These are phyloP conservation scores for Oscheius sp. DNA, from an alignment of 2,888 invertebrate species.

Conservation along the genomic window DNA sequence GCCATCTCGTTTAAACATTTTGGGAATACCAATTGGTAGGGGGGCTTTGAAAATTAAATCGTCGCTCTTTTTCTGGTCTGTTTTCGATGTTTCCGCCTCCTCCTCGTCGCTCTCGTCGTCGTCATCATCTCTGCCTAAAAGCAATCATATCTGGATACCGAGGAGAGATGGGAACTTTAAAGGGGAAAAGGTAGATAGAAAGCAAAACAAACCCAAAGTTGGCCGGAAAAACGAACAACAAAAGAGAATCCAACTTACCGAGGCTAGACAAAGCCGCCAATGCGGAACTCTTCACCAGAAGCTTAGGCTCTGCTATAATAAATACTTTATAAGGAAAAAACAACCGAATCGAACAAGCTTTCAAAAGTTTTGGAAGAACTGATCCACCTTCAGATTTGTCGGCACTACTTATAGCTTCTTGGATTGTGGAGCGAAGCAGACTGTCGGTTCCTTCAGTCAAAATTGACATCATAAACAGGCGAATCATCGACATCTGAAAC, in stretches of 20 bases:
- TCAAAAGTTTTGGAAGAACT: not conserved
- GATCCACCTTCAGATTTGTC: slow-evolving; percentile 16
- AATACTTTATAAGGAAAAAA: slow-evolving; percentile 8
- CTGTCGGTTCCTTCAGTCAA: slow-evolving; percentile 90
- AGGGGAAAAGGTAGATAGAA: not conserved
- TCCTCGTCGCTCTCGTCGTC: slow-evolving; percentile 5
- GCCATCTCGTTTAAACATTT: slow-evolving; percentile 42
- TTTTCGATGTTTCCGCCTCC: not conserved
- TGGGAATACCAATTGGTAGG: slow-evolving; percentile 51
- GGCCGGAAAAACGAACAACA: not conserved
- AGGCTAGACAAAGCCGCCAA: slow-evolving; percentile 52
- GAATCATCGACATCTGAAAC: slow-evolving; percentile 4
- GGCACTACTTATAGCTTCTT: slow-evolving; percentile 74
- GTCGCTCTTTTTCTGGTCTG: slow-evolving; percentile 5
- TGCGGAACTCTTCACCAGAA: slow-evolving; percentile 51
- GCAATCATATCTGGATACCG: not conserved
- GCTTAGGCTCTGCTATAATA: slow-evolving; percentile 38
- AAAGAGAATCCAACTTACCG: slow-evolving; percentile 35
- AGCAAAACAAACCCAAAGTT: not conserved
- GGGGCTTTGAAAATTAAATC: slow-evolving; percentile 39
- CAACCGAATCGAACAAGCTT: not conserved
- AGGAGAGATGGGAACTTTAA: not conserved
- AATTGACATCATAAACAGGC: slow-evolving; percentile 82
- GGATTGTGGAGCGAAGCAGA: slow-evolving; percentile 84
- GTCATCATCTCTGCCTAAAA: slow-evolving; percentile 28